These are phyloP conservation scores for Nestor notabilis DNA, from an alignment of 2,113 vertebrate genomes.

Conservation along the genomic window DNA sequence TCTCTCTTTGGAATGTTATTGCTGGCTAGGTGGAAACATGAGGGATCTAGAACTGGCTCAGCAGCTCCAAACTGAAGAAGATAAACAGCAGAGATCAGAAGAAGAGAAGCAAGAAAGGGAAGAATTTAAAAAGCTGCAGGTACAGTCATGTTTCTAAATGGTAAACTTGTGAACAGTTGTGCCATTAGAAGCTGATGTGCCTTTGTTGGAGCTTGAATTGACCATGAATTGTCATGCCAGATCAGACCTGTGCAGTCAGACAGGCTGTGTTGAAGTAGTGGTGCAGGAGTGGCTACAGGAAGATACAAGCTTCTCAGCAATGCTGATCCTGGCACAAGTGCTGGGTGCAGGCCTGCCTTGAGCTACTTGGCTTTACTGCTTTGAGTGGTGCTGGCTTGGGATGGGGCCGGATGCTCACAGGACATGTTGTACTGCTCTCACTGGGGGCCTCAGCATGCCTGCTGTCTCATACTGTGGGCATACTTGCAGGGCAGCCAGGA, in stretches of 20 bases:
- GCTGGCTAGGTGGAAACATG: conserved; percentile 20
- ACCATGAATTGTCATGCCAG: neutral
- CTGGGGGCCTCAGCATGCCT: accelerated
- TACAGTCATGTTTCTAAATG: conserved; percentile 32
- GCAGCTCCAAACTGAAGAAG: conserved; percentile 85
- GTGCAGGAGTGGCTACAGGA: neutral
- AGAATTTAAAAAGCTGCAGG: conserved; percentile 90
- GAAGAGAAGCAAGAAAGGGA: conserved; percentile 78
- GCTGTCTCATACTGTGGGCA: neutral
- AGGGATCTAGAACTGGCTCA: conserved; percentile 82
- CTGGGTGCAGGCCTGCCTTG: neutral
- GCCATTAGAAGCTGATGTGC: neutral
- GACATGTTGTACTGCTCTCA: neutral
- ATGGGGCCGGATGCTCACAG: neutral
- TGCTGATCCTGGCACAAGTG: neutral
- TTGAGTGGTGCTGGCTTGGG: neutral
- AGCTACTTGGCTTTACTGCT: neutral
- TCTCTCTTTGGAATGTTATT: neutral
- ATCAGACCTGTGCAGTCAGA: neutral
- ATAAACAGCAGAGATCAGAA: conserved; percentile 70
- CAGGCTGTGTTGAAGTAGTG: neutral
- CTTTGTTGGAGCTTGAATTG: neutral
- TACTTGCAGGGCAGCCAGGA: neutral
- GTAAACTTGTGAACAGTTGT: neutral
- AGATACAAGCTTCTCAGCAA: neutral